Conservation (phyloP, 2,797 vertebrate genomes). For the Eulemur coronatus region DNA sequence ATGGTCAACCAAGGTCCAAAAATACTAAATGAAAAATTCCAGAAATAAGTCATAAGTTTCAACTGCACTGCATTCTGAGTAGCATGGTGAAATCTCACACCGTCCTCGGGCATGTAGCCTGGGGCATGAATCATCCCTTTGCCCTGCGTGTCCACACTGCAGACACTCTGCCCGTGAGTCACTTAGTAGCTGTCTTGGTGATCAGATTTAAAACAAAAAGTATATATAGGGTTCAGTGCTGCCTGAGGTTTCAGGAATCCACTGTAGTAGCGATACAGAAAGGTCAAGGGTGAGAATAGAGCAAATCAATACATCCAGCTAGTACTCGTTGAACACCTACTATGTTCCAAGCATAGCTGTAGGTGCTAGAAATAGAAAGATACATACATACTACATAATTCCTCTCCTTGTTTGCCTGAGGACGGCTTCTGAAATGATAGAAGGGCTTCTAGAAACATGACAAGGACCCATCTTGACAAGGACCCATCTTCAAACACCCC, state of each 20-base stretch:
- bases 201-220: not conserved
- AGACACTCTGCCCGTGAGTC: not conserved
- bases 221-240: not conserved
- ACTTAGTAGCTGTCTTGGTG: not conserved
- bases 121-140: not conserved
- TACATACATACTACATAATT: not conserved
- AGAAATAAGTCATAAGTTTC: not conserved
- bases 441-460: not conserved
- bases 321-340: not conserved
- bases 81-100: not conserved
- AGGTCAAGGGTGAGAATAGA: not conserved
- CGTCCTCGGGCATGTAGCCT: not conserved
- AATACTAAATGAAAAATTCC: not conserved
- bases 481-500: not conserved
- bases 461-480: not conserved
- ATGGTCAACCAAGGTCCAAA: not conserved
- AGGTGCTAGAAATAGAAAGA: not conserved
- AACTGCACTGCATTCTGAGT: not conserved
- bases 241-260: not conserved
- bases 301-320: not conserved
- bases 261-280: not conserved
- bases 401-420: not conserved
- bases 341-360: not conserved
- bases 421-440: not conserved
- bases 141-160: not conserved